These are phyloP conservation scores for Tipula helvola DNA, from an alignment of 2,888 invertebrate species.

Conservation along the genomic window DNA sequence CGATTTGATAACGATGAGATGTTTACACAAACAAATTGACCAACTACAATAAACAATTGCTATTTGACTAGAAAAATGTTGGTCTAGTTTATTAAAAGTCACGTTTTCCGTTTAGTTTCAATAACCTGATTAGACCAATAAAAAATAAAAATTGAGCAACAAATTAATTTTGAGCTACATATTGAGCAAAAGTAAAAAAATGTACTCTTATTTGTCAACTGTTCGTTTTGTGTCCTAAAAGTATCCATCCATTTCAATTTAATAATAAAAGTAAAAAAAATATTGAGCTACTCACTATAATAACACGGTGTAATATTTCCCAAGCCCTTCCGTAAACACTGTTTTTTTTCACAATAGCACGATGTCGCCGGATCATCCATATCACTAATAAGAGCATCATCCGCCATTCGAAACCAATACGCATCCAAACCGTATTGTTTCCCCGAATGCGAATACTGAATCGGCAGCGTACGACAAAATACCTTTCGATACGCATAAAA, in stretches of 20 bases:
- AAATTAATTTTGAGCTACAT: not conserved
- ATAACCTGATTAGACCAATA: not conserved
- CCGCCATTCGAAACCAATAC: constrained; percentile 46
- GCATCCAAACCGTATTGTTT: constrained; percentile 40
- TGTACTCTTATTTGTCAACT: no score
- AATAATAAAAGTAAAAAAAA: no score
- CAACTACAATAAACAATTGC: no score
- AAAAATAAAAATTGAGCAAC: not conserved
- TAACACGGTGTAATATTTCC: constrained; percentile 60
- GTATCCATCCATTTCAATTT: no score
- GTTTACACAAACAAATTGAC: no score
- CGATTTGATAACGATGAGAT: not conserved
- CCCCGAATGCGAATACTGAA: constrained; percentile 36
- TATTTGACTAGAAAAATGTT: no score
- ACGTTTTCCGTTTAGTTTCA: no score
- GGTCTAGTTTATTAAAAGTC: no score
- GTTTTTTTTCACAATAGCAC: constrained; percentile 46
- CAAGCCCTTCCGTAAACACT: constrained; percentile 46
- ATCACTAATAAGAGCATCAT: constrained; percentile 44
- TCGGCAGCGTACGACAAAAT: constrained; percentile 58
- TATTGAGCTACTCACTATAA: constrained; percentile 44
- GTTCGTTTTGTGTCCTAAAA: no score
- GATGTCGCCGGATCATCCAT: constrained; percentile 44
- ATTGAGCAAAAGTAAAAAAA: not conserved
- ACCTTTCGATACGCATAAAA: constrained; percentile 58